Evolutionary conservation across 2,797 vertebrate genomes (phyloP), one percentile per base, ranked within the genome.

Genomic region (Trachops cirrhosus): DNA sequence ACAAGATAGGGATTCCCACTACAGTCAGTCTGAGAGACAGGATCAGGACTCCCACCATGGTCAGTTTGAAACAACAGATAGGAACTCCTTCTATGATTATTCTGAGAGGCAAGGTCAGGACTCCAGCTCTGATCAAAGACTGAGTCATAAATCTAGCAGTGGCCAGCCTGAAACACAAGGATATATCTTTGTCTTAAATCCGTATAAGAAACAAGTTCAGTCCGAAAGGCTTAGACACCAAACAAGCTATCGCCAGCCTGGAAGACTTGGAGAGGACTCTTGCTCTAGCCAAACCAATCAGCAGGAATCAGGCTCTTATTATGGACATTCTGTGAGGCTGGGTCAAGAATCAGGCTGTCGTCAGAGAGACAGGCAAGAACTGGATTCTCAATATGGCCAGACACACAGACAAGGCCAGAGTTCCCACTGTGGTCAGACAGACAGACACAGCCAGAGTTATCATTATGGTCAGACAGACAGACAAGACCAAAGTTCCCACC

Each of bases 131-230:
- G 75, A 24, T 94, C 46, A 93, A 86, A 95, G 15, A 41, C 41
- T 84, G 64, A 75, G 46, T 67, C 59, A 93, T 62, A 86, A 91
- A 54, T 87, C 86, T 68, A 88, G 29, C 44, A 74, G 32, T 44
- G 62, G 39, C n/a, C 89, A 91, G 21, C 12, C 64, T 83, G 73
- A 92, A 95, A 46, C n/a, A 19, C 95, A 93, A 79, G 87, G 21
- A 24, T 54, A 95, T 84, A n/a, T 87, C 39, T 96, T 97, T 92
- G 79, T 57, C 34, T 82, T 93, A 91, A 92, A 52, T 93, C 84
- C 86, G 10, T 83, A 16, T 95, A 87, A 94, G 32, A 85, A 85
- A 73, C 89, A 62, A 93, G 34, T 39, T 77, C 94, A 97, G 21
- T 82, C 64, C 73, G 87, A 86, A 89, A 93, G 34, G 2, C 5